Evolutionary conservation across 2,888 invertebrate species (phyloP).

Genomic region (Acholoe squamosa): DNA sequence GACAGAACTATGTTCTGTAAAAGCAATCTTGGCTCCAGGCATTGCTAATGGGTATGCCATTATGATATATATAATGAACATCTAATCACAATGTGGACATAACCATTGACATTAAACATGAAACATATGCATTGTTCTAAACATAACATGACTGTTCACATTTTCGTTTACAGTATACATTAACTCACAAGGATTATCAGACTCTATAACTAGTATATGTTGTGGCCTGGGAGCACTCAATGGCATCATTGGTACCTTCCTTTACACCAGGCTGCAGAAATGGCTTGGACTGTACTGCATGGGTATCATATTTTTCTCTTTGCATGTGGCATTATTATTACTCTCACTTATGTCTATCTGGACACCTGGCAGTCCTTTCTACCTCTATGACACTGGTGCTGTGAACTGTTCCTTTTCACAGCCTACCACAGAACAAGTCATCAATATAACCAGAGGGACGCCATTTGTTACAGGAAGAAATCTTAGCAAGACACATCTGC

Average conservation of each 20-base stretch:
- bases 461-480: too few relatives aligned
- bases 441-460: too few relatives aligned
- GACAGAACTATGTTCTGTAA: too few relatives aligned
- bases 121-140: too few relatives aligned
- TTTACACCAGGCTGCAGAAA: slow-evolving; percentile 83
- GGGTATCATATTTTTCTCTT: slow-evolving; percentile 77
- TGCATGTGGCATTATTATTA: slow-evolving; percentile 79
- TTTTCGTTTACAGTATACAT: slow-evolving; percentile 80
- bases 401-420: not conserved
- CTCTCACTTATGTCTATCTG: slow-evolving; percentile 84
- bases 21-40: too few relatives aligned
- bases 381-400: slow-evolving; percentile 68
- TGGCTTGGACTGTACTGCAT: slow-evolving; percentile 76
- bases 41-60: too few relatives aligned
- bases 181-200: slow-evolving; percentile 83
- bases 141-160: not conserved
- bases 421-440: too few relatives aligned
- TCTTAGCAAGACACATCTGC: not conserved
- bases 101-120: too few relatives aligned
- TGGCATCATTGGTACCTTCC: slow-evolving; percentile 84
- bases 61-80: too few relatives aligned
- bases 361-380: slow-evolving; percentile 84
- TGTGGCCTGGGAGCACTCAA: slow-evolving; percentile 83
- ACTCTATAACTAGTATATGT: slow-evolving; percentile 82
- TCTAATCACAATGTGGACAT: too few relatives aligned